These are phyloP conservation scores for Saccostrea cuccullata DNA, from an alignment of 1,140 invertebrate species.

Conservation along the genomic window DNA sequence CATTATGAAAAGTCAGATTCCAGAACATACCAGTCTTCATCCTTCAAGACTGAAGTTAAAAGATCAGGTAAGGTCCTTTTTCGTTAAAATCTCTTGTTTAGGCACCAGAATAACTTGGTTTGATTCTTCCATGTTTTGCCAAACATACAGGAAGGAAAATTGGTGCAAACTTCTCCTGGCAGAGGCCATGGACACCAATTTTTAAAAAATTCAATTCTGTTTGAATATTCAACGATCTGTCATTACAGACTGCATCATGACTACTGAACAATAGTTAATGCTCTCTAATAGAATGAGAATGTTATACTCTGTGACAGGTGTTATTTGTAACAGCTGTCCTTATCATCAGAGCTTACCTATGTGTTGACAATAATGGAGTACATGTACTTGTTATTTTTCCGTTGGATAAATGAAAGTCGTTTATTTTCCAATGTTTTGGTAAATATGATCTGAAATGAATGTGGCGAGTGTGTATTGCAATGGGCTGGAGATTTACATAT, in stretches of 20 bases:
- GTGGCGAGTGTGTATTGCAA: slow-evolving; percentile 1
- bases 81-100: background rate
- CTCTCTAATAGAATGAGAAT: slow-evolving; percentile 12
- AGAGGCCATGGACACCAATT: background rate
- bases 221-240: background rate
- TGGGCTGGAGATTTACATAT: background rate
- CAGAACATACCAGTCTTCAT: slow-evolving; percentile 26
- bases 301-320: slow-evolving; percentile 1
- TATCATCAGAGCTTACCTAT: slow-evolving; percentile 12
- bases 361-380: background rate
- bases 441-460: slow-evolving; percentile 26
- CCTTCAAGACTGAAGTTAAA: background rate
- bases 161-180: background rate
- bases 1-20: slow-evolving; percentile 15
- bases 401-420: background rate
- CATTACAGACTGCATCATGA: background rate
- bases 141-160: background rate
- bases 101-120: background rate
- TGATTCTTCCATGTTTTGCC: background rate
- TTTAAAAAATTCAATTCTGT: background rate
- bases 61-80: background rate
- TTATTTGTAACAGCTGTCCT: slow-evolving; percentile 29
- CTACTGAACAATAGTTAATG: background rate
- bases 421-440: background rate
- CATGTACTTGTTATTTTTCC: background rate